These are phyloP conservation scores for Drosophila kepulauana DNA, from an alignment of 1,140 invertebrate species.

Conservation along the genomic window DNA sequence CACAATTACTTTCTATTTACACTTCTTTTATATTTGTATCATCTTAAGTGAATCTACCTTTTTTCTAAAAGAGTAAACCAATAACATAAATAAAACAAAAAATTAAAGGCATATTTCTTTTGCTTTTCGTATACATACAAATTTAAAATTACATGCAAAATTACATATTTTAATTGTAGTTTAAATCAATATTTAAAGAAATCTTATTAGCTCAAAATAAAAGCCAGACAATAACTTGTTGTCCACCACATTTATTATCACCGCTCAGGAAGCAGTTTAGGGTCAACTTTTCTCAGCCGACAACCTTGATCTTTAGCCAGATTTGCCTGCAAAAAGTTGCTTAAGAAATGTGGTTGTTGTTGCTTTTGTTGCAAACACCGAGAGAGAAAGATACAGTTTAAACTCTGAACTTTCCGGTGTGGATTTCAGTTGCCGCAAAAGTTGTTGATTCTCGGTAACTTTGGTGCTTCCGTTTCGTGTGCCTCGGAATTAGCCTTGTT, in stretches of 20 bases:
- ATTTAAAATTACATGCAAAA: too few relatives aligned
- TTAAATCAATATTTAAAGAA: too few relatives aligned
- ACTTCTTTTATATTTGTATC: not conserved
- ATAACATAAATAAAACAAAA: too few relatives aligned
- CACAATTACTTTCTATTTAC: not conserved
- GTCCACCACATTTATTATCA: not conserved
- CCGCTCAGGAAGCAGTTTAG: not conserved
- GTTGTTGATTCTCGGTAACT: not conserved
- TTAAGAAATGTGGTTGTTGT: not conserved
- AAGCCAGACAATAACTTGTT: not conserved
- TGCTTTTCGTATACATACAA: too few relatives aligned
- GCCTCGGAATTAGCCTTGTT: slow-evolving; percentile 15
- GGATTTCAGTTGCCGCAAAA: slow-evolving; percentile 1
- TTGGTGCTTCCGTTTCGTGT: slow-evolving; percentile 13
- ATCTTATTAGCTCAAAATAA: not conserved
- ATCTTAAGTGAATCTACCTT: too few relatives aligned
- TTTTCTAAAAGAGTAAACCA: too few relatives aligned
- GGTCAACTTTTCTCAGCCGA: not conserved
- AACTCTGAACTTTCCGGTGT: slow-evolving; percentile 12
- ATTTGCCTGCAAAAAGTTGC: not conserved
- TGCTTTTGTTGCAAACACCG: not conserved
- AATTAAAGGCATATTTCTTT: too few relatives aligned
- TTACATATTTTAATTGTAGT: too few relatives aligned
- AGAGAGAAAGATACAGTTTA: not conserved
- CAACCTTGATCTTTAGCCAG: slow-evolving; percentile 5